Conservation (phyloP, 1,140 invertebrate species). For the Drosophila guanche region DNA sequence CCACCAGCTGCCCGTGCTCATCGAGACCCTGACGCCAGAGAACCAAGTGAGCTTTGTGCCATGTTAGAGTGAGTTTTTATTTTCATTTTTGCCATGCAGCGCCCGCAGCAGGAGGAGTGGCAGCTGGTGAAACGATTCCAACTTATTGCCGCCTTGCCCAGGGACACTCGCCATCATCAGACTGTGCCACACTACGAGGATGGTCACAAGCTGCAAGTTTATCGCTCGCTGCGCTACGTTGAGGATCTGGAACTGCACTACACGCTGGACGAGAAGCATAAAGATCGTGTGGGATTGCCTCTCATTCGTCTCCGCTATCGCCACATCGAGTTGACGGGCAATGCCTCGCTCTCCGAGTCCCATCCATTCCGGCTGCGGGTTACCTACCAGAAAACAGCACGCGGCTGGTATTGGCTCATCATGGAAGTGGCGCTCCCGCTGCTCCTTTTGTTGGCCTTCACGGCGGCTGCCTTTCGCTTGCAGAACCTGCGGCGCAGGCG, state of each 20-base stretch:
- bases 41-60: conserved; percentile 56
- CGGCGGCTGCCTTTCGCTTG: conserved; percentile 56
- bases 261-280: conserved; percentile 56
- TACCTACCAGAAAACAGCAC: conserved; percentile 32
- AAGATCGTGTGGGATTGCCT: conserved; percentile 59
- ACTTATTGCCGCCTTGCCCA: conserved; percentile 85
- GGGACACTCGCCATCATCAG: conserved; percentile 30
- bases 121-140: conserved; percentile 88
- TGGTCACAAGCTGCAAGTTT: conserved; percentile 67
- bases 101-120: conserved; percentile 85
- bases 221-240: conserved; percentile 62
- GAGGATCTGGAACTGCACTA: conserved; percentile 67
- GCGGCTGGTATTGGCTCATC: conserved; percentile 41
- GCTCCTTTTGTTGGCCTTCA: conserved; percentile 53
- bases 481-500: conserved; percentile 62
- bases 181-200: conserved; percentile 64
- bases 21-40: conserved; percentile 79
- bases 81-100: conserved; percentile 15
- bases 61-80: neutral
- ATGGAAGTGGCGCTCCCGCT: conserved; percentile 58
- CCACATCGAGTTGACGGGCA: conserved; percentile 57
- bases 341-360: conserved; percentile 43
- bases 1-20: conserved; percentile 86
- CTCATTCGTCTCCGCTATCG: conserved; percentile 67
- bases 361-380: conserved; percentile 63